Percentiles rank a stretch among this genome's conserved stretches.
phyloP scores from a whole-genome alignment of 2,113 vertebrate genomes.

The Engystomops pustulosus region DNA sequence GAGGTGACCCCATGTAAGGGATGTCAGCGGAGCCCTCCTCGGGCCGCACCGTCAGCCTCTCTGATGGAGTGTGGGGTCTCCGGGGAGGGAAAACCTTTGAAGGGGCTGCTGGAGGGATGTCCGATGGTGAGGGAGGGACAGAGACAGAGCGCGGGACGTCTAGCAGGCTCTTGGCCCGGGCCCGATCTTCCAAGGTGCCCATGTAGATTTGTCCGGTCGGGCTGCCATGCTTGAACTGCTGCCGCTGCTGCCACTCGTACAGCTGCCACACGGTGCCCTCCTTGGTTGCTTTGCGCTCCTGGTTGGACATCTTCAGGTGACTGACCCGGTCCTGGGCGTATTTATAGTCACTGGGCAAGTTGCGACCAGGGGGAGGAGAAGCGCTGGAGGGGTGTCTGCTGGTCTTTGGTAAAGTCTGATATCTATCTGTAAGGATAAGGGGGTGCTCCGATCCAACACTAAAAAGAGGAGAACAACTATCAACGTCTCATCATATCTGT shows the following conservation, averaged over 20 bases:
- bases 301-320: slow-evolving; percentile 95
- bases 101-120: slow-evolving; percentile 85
- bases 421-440: slow-evolving; percentile 82
- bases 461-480: background rate
- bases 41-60: slow-evolving; percentile 89
- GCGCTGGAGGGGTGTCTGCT: slow-evolving; percentile 78
- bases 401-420: slow-evolving; percentile 92
- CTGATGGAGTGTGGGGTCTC: slow-evolving; percentile 91
- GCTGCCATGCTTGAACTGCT: slow-evolving; percentile 96
- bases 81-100: slow-evolving; percentile 80
- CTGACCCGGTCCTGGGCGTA: slow-evolving; percentile 95
- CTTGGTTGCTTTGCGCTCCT: slow-evolving; percentile 89
- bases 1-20: slow-evolving; percentile 83
- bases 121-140: slow-evolving; percentile 92
- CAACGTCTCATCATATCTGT: background rate
- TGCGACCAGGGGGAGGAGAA: slow-evolving; percentile 80
- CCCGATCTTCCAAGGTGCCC: slow-evolving; percentile 81
- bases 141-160: slow-evolving; percentile 95
- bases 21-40: slow-evolving; percentile 77
- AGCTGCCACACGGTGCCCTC: slow-evolving; percentile 98
- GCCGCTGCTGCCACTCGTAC: slow-evolving; percentile 97
- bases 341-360: slow-evolving; percentile 95
- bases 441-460: slow-evolving; percentile 82
- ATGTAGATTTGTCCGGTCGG: slow-evolving; percentile 85
- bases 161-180: slow-evolving; percentile 84